Percentiles rank a stretch among this genome's conserved stretches.
These are phyloP conservation scores for Hirudinaria manillensis DNA, from an alignment of 2,888 invertebrate genomes.

Conservation along the genomic window DNA sequence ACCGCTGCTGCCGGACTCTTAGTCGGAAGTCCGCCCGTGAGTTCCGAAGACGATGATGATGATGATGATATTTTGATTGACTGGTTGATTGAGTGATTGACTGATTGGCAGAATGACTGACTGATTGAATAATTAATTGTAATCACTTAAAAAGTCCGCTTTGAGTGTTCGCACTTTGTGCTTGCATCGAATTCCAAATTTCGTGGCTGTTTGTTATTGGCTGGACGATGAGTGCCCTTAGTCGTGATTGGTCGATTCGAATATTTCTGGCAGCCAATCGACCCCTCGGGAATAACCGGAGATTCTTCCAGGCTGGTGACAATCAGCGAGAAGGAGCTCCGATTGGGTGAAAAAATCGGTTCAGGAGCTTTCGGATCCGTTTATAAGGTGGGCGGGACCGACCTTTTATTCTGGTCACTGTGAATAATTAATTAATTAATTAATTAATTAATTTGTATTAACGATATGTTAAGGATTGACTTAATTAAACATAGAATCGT, in stretches of 20 bases:
- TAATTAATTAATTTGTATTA: too few relatives aligned
- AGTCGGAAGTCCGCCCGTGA: not conserved
- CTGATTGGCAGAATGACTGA: not conserved
- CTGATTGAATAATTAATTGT: not conserved
- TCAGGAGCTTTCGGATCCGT: slow-evolving; percentile 95
- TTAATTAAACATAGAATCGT: too few relatives aligned
- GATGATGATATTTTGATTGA: not conserved
- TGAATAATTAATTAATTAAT: too few relatives aligned
- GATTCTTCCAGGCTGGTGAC: slow-evolving; percentile 85
- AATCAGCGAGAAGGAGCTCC: slow-evolving; percentile 85
- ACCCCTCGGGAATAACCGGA: slow-evolving; percentile 84
- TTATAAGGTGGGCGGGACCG: slow-evolving; percentile 62
- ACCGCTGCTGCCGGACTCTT: slow-evolving; percentile 17
- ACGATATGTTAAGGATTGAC: too few relatives aligned
- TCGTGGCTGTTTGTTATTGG: too few relatives aligned
- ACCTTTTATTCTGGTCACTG: too few relatives aligned
- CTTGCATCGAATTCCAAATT: not conserved
- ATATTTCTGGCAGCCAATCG: slow-evolving; percentile 54
- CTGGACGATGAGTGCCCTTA: too few relatives aligned
- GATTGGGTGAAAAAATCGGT: slow-evolving; percentile 83
- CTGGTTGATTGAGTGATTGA: not conserved
- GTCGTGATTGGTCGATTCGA: too few relatives aligned
- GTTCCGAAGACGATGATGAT: not conserved
- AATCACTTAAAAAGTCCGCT: not conserved
- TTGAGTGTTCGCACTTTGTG: not conserved